Percentiles rank a stretch among this genome's conserved stretches.
Evolutionary conservation across 2,888 invertebrate species (phyloP).

Genomic region (Cephus spinipes): DNA sequence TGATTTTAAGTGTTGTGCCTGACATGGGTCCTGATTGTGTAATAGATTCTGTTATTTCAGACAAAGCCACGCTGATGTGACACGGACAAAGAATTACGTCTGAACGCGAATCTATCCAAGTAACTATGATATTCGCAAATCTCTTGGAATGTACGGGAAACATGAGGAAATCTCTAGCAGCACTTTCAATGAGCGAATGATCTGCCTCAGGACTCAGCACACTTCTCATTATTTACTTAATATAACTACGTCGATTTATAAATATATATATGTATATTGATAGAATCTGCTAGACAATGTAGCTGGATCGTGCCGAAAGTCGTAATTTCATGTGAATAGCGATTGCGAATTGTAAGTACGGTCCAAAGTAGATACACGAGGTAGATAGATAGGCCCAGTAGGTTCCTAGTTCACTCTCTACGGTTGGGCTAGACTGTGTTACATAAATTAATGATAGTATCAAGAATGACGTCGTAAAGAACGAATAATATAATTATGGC

Average conservation of each 20-base stretch:
- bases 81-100: not conserved
- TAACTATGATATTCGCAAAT: not conserved
- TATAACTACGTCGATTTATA: conserved; percentile 13
- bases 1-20: not conserved
- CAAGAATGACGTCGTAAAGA: conserved; percentile 1
- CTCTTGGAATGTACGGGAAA: not conserved
- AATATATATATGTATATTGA: conserved; percentile 14
- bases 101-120: not conserved
- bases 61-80: conserved; percentile 52
- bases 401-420: conserved; percentile 34
- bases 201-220: conserved; percentile 8
- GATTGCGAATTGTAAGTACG: conserved; percentile 19
- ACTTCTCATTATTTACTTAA: conserved; percentile 1
- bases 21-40: not conserved
- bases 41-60: conserved; percentile 43
- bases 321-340: not conserved
- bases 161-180: not conserved
- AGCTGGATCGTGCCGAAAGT: not conserved
- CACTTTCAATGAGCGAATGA: not conserved
- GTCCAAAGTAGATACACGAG: conserved; percentile 10
- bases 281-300: conserved; percentile 16
- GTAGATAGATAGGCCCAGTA: conserved; percentile 35
- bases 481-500: conserved; percentile 4
- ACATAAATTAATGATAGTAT: conserved; percentile 17
- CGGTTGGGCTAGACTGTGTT: conserved; percentile 32